Base-by-base conservation (phyloP, 2,888 invertebrate genomes). In the Aproaerema taeniolella region DNA sequence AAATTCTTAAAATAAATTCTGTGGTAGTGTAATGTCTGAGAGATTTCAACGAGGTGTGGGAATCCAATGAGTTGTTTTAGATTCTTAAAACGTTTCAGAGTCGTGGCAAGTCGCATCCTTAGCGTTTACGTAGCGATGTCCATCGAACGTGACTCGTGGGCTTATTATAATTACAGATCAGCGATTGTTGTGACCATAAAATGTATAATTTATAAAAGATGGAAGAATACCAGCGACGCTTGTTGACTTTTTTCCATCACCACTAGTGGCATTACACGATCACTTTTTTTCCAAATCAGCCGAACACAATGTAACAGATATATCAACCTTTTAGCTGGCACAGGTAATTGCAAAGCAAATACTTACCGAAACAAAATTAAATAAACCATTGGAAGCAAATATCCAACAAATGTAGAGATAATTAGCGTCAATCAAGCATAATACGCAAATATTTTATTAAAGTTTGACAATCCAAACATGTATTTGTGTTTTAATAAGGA, bases 161-260 rank as follows among this genome's bases (percentile, higher is more conserved):
- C 79, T 75, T 77, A 83, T 85, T 85, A 82, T 74, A 83, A 83
- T 85, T 76, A 81, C 82, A 83, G 74, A 83, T 83, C 65, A 76
- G 78, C 76, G 78, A 80, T 83, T 81, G 82, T 83, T 80, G 73
- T 64, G 69, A 59, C 65, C 71, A 70, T 76, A 71, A 77, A 72
- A 83, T 82, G 78, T 75, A 79, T 83, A 77, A 82, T 82, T 77
- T 81, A 85, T 82, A 72, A 43, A 39, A 43, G 11, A 31, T 15
- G 25, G 65, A 68, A 69, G 66, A 67, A 65, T 63, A 61, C 54
- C 41, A 51, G 55, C 61, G 61, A 61, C 50, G 59, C 53, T 59
- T 58, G 62, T 57, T 41, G 53, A 42, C 45, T 68, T 79, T 75
- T 79, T n/a, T 71, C 61, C 51, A 47, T 41, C 39, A 49, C 43